Evolutionary conservation across 1,140 invertebrate genomes (phyloP), one percentile per base, ranked within the genome.

Genomic region (Oreohelix idahoensis): DNA sequence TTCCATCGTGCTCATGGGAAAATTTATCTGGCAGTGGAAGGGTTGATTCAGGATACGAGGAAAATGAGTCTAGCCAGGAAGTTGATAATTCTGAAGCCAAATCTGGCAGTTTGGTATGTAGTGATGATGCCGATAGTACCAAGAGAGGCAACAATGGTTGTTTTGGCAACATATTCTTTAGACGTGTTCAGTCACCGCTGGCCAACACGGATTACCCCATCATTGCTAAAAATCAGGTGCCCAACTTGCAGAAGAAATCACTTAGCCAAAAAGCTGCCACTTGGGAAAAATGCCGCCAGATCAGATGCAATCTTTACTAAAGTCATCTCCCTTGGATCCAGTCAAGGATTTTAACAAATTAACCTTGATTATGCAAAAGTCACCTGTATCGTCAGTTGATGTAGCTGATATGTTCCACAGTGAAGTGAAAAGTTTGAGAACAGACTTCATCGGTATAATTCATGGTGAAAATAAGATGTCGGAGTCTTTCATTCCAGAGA

Each of bases 111-210:
- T 15, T 15, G 29, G 32, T 35, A 1, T 17, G 32, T 20, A 74
- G 36, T 39, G 35, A 79, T 23, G 58, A 66, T 36, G 35, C 29
- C 23, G 58, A 66, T n/a, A 66, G 53, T 36, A 36, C 23, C 17
- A 79, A 66, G 53, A 32, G 36, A 17, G n/a, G 29, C 32, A 76
- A 49, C 26, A 76, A 76, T 76, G 74, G 74, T 17, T 79, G 77
- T 35, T 79, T 79, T 42, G 77, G 77, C 8, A 79, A 79, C 36
- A 79, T 79, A 39, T 79, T 79, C 53, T 79, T 53, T 2, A 63
- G 23, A n/a, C 35, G 77, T 1, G 66, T 66, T 38, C 58, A 36
- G n/a, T 1, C 49, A 51, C 32, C 75, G 10, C 13, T 53, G 20
- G 15, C 49, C 23, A n/a, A 15, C 38, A 26, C 23, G 23, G 77